These are phyloP conservation scores for Eupithecia tripunctaria DNA, from an alignment of 2,888 invertebrate species.

Conservation along the genomic window DNA sequence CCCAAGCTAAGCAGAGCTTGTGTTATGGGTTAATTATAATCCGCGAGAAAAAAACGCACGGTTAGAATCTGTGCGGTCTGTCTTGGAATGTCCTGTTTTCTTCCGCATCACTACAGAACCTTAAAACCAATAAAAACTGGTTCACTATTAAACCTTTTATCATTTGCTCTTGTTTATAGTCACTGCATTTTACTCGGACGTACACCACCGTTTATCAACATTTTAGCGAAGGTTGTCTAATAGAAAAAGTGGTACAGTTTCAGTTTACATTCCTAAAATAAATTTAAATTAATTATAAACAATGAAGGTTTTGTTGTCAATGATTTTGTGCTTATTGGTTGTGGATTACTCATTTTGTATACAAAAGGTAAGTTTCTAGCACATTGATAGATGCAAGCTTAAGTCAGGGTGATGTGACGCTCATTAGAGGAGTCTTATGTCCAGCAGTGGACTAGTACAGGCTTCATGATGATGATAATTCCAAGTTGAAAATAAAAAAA, in stretches of 20 bases:
- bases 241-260: neutral
- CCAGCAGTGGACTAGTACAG: too few species aligned
- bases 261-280: neutral
- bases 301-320: slow-evolving; percentile 14
- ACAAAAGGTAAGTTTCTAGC: slow-evolving; percentile 26
- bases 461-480: too few species aligned
- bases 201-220: neutral
- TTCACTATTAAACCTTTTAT: neutral
- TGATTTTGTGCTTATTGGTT: slow-evolving; percentile 9
- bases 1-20: too few species aligned
- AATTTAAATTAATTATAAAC: neutral
- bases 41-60: too few species aligned
- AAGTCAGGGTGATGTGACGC: too few species aligned
- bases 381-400: neutral
- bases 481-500: too few species aligned
- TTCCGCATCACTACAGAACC: neutral
- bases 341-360: slow-evolving; percentile 25
- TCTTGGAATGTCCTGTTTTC: too few species aligned
- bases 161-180: neutral
- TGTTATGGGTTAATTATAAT: too few species aligned
- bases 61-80: too few species aligned
- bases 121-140: neutral
- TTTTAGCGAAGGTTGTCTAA: neutral
- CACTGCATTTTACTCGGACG: neutral
- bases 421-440: too few species aligned